Base-by-base conservation (phyloP, 1,140 invertebrate species). In the Stenopsyche tienmushanensis region DNA sequence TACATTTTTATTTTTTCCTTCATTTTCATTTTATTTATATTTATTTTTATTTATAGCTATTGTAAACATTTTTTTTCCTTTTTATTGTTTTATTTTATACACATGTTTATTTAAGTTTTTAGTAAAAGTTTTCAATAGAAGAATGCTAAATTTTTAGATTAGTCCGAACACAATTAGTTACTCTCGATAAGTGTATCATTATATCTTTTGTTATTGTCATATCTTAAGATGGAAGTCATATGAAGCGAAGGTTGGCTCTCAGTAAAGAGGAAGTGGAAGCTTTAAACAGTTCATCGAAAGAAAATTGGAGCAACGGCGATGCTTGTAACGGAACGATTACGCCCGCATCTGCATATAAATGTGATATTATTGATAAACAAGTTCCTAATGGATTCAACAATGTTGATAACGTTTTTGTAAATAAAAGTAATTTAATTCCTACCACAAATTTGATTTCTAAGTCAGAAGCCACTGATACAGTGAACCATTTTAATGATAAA, bases 261-360 rank as follows among this genome's bases (percentile, higher is more conserved):
- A 81, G 80, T 75, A 78, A 78, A 72, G 80, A 81, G 72, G 77
- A 81, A 73, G 80, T 80, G 76, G 80, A 81, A 74, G 80, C 78
- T 69, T 78, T 81, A 77, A 55, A 41, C 23, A 44, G 60, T 39
- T 26, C 64, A 23, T 42, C 25, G 21, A 67, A 67, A 44, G 58
- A 64, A 25, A 64, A 64, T 23, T 44, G 55, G 42, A 50, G n/a
- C 17, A 55, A 17, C 17, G 25, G 47, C 25, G 44, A 57, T 9
- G 42, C 7, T 13, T n/a, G 49, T 23, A 67, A 67, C 18, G 64
- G 53, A 25, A 54, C 41, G 39, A 13, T 45, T 23, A 29, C 52
- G 13, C 42, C 60, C 13, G 15, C 15, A 20, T 17, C 25, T 41
- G 25, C 59, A 54, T 49, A 17, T 10, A 50, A 39, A 15, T 52